phyloP scores from a whole-genome alignment of 2,797 vertebrate species.

The Poeciliopsis turneri region DNA sequence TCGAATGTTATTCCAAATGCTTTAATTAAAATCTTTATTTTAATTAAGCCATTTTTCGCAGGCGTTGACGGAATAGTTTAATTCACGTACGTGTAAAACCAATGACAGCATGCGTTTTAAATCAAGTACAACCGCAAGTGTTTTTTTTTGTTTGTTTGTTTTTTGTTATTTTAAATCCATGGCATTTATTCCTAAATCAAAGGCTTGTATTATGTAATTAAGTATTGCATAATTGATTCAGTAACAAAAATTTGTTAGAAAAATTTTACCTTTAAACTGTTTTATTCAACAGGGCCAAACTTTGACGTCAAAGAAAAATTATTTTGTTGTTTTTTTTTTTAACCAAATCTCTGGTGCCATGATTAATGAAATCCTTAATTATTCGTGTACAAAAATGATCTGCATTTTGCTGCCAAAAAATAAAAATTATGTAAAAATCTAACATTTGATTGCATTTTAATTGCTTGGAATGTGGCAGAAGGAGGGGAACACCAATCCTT shows the following conservation, averaged over 20 bases:
- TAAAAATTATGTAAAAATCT: no score
- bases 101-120: background rate
- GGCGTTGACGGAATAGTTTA: background rate
- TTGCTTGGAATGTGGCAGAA: no score
- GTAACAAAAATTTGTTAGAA: background rate
- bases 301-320: background rate
- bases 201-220: background rate
- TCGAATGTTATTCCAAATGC: background rate
- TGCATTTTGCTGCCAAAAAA: no score
- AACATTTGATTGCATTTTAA: no score
- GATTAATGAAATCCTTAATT: background rate
- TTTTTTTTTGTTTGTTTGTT: background rate
- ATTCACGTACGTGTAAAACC: background rate
- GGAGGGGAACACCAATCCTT: no score
- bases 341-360: background rate
- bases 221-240: no score
- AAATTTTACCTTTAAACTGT: background rate
- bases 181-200: background rate
- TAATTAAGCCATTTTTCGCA: background rate
- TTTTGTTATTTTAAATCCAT: background rate
- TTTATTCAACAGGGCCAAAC: background rate
- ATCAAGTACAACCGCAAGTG: background rate
- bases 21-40: background rate
- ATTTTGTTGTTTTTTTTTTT: background rate
- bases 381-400: background rate